A percentile compares a stretch with the other conserved stretches of the same genome.
These are phyloP conservation scores for Aphodius sticticus DNA, from an alignment of 2,888 invertebrate species.

Conservation along the genomic window DNA sequence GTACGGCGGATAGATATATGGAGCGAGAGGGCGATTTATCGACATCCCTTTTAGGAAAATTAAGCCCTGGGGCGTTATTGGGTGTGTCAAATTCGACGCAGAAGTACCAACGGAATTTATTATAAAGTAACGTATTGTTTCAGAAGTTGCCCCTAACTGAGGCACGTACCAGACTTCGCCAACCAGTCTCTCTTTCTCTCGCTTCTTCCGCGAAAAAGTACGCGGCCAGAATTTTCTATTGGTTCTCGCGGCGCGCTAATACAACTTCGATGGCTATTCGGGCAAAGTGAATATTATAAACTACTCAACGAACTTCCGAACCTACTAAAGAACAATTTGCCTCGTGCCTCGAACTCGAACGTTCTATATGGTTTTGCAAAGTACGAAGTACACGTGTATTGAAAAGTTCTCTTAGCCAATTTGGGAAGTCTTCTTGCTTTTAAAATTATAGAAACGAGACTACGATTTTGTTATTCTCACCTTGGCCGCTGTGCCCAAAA, in stretches of 20 bases:
- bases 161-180: not conserved
- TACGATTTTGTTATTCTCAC: too few relatives aligned
- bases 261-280: constrained; percentile 23
- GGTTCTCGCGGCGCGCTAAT: not conserved
- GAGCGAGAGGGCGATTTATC: not conserved
- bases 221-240: constrained; percentile 9
- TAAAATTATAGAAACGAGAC: too few relatives aligned
- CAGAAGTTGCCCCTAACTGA: not conserved
- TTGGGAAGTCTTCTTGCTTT: not conserved
- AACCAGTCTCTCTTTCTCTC: not conserved
- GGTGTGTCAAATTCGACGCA: constrained; percentile 4
- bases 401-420: not conserved
- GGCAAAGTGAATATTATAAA: constrained; percentile 24
- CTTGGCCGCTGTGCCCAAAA: too few relatives aligned
- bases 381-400: not conserved
- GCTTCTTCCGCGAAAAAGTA: not conserved
- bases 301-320: not conserved
- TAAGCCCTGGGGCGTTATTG: not conserved
- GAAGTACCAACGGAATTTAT: not conserved
- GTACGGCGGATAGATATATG: not conserved
- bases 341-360: not conserved
- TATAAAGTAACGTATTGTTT: constrained; percentile 4
- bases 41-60: not conserved
- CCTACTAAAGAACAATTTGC: constrained; percentile 4
- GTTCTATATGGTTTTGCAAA: not conserved